These are phyloP conservation scores for Dendropsophus ebraccatus DNA, from an alignment of 2,113 vertebrate species.

Conservation along the genomic window DNA sequence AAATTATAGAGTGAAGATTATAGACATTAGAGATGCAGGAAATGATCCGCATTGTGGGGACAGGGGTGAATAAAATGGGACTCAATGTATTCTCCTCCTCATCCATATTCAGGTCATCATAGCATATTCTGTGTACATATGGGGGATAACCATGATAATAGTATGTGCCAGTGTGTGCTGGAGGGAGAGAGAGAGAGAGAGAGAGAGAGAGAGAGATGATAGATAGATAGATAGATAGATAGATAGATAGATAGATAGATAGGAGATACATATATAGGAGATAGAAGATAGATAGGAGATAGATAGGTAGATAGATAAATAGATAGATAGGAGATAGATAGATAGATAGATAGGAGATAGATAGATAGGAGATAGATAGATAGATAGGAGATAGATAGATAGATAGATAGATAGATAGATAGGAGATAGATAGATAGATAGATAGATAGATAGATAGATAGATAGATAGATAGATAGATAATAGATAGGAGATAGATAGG, in stretches of 20 bases:
- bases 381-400: neutral
- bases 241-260: constrained; percentile 11
- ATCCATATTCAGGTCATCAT: neutral
- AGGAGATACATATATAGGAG: neutral
- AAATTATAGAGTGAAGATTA: constrained; percentile 22
- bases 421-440: neutral
- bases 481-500: neutral
- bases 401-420: constrained; percentile 7
- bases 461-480: neutral
- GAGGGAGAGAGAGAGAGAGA: no score
- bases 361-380: neutral
- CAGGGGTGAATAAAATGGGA: neutral
- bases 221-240: constrained; percentile 15
- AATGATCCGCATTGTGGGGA: neutral
- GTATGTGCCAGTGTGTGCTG: neutral
- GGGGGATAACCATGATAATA: neutral
- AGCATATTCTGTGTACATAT: neutral
- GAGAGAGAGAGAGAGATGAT: neutral
- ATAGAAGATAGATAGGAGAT: constrained; percentile 5
- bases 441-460: constrained; percentile 8
- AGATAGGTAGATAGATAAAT: neutral
- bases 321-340: constrained; percentile 1
- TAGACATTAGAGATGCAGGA: constrained; percentile 3
- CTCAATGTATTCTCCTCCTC: neutral
- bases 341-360: neutral